Evolutionary conservation across 92 coral and sea anemone species (phyloP), one percentile per base, ranked within the genome.

Genomic region (Porites evermanni): DNA sequence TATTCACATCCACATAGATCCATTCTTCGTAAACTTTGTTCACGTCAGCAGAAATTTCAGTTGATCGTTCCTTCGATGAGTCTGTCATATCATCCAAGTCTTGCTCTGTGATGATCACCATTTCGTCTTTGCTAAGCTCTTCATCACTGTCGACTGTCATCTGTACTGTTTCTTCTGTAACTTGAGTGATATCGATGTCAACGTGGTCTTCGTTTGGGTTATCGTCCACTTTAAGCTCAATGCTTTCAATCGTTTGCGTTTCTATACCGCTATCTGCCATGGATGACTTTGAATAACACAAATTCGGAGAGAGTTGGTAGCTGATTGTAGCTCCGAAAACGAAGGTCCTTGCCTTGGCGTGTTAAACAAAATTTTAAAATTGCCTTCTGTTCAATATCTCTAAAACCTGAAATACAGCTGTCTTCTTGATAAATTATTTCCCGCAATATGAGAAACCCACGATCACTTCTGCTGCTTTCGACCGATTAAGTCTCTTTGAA

Each of bases 21-120:
- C 98, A 94, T 75, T 94, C 98, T 52, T 94, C 98, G 56, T 85
- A 94, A 26, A 81, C 88, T 80, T 94, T 94, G 70, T 85, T 88
- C 4, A 12, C 20, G 44, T 69, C 79, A 3, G 20, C 56, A 18
- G 87, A 74, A 21, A 83, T 2, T 12, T 83, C 87, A 23, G 67
- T 74, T 65, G 80, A 83, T 50, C 54, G 69, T 64, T 83, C 80
- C 61, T 20, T 74, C 26, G 78, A 64, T 18, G 79, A 51, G 12
- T 74, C 87, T 12, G 64, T 20, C 70, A 72, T 72, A 2, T 44
- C 87, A 0, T 71, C 79, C 7, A 83, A 17, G 77, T 83, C 87
- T 56, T 73, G 72, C 0, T 75, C 79, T 63, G 87, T 73, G 12
- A 83, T 72, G 16, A 83, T 52, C 2, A 83, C 74, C 53, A 52